Percentiles rank a stretch among this genome's conserved stretches.
Conservation (phyloP, 1,140 invertebrate genomes). For the Eumeta japonica region DNA sequence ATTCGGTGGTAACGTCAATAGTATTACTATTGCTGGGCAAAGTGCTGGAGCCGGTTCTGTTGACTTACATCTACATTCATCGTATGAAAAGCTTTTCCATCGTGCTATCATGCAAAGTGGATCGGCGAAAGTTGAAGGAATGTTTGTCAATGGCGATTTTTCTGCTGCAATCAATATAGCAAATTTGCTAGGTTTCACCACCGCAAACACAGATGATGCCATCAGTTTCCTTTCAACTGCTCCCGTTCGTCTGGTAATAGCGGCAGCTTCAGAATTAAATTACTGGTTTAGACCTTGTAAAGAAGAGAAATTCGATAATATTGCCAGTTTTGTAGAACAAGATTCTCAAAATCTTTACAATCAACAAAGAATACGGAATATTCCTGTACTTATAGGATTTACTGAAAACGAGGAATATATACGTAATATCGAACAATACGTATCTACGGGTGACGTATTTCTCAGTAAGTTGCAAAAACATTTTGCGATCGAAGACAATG, state of each 20-base stretch:
- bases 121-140: slow-evolving; percentile 5
- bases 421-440: not conserved
- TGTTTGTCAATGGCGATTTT: slow-evolving; percentile 7
- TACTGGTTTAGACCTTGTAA: slow-evolving; percentile 15
- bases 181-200: slow-evolving; percentile 17
- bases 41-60: slow-evolving; percentile 61
- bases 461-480: slow-evolving; percentile 9
- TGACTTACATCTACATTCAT: slow-evolving; percentile 21
- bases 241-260: slow-evolving; percentile 16
- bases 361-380: slow-evolving; percentile 20
- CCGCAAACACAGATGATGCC: slow-evolving; percentile 14
- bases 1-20: slow-evolving; percentile 68
- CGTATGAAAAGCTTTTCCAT: slow-evolving; percentile 20
- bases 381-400: slow-evolving; percentile 22
- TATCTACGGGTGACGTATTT: slow-evolving; percentile 6
- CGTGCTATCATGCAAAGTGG: slow-evolving; percentile 25
- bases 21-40: slow-evolving; percentile 68
- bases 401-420: slow-evolving; percentile 19
- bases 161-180: slow-evolving; percentile 16
- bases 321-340: slow-evolving; percentile 22
- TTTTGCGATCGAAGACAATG: not conserved
- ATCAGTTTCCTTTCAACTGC: slow-evolving; percentile 16
- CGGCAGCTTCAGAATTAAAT: slow-evolving; percentile 11
- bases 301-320: slow-evolving; percentile 19
- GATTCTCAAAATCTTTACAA: slow-evolving; percentile 20